Conservation (phyloP, 2,797 vertebrate genomes). For the Acanthis flammea region DNA sequence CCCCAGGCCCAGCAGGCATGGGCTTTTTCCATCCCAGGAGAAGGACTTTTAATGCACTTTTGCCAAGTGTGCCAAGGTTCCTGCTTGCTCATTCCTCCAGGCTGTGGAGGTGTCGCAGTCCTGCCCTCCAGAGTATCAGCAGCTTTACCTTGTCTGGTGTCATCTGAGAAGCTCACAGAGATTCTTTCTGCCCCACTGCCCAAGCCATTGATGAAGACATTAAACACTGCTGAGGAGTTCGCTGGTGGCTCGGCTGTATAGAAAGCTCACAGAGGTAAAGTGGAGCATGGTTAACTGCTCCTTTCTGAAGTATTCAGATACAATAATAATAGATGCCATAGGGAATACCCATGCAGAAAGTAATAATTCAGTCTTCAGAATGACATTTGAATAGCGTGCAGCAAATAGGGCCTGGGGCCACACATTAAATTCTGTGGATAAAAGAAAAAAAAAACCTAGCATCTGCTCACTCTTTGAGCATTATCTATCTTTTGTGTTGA, state of each 20-base stretch:
- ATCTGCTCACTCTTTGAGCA: not conserved
- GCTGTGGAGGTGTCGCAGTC: rapidly evolving
- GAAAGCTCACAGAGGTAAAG: not conserved
- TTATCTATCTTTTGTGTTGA: not conserved
- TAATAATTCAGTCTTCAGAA: conserved; percentile 36
- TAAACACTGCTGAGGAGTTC: not conserved
- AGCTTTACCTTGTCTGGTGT: not conserved
- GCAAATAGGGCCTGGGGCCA: conserved; percentile 22
- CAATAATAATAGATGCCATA: conserved; percentile 16
- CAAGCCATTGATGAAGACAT: conserved; percentile 2
- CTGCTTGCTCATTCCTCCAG: not conserved
- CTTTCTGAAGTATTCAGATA: not conserved
- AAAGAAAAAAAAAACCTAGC: not conserved
- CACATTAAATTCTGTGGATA: not conserved
- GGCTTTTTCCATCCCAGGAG: not conserved
- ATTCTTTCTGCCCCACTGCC: not conserved
- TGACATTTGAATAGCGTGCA: conserved; percentile 39
- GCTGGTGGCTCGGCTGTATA: not conserved
- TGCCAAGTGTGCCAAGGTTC: not conserved
- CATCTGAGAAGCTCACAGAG: not conserved
- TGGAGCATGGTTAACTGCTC: not conserved
- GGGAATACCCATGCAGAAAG: not conserved
- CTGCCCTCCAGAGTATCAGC: not conserved
- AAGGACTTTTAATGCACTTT: not conserved
- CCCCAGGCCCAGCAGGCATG: not conserved